Evolutionary conservation across 2,113 vertebrate genomes (phyloP).

Genomic region (Semicossyphus pulcher): DNA sequence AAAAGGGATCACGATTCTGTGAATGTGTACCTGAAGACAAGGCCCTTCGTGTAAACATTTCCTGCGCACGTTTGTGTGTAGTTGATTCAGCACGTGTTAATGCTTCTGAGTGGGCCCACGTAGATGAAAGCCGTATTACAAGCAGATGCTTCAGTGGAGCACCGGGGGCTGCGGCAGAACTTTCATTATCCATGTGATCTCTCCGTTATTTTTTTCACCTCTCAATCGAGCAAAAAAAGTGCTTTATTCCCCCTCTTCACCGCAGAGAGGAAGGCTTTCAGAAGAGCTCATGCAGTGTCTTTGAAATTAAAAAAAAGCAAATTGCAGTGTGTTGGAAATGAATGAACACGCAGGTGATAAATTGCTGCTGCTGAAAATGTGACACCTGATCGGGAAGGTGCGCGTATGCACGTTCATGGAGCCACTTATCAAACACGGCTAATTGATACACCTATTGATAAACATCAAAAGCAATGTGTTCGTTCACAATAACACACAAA

Average conservation of each 20-base stretch:
- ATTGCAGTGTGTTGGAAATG: not conserved
- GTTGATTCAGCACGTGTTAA: not conserved
- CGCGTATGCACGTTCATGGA: not conserved
- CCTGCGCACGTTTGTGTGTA: not conserved
- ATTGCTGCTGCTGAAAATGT: constrained; percentile 1
- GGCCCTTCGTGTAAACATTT: not conserved
- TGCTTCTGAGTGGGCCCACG: constrained; percentile 23
- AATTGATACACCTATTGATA: not conserved
- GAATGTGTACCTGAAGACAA: constrained; percentile 1
- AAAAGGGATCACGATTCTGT: not conserved
- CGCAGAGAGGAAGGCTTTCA: constrained; percentile 12
- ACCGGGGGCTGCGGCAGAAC: constrained; percentile 36
- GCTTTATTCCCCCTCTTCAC: constrained; percentile 7
- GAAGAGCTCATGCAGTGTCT: not conserved
- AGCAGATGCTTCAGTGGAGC: constrained; percentile 42
- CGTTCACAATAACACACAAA: not conserved
- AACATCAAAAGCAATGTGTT: not conserved
- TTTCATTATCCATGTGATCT: constrained; percentile 48
- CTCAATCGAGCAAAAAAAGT: constrained; percentile 12
- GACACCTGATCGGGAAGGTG: not conserved
- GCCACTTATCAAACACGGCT: not conserved
- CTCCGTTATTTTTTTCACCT: constrained; percentile 28
- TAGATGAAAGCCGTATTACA: constrained; percentile 38
- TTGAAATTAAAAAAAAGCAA: constrained; percentile 9
- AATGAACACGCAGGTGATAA: constrained; percentile 16